Base-by-base conservation (phyloP, 1,140 invertebrate species). In the Hetaerina americana region DNA sequence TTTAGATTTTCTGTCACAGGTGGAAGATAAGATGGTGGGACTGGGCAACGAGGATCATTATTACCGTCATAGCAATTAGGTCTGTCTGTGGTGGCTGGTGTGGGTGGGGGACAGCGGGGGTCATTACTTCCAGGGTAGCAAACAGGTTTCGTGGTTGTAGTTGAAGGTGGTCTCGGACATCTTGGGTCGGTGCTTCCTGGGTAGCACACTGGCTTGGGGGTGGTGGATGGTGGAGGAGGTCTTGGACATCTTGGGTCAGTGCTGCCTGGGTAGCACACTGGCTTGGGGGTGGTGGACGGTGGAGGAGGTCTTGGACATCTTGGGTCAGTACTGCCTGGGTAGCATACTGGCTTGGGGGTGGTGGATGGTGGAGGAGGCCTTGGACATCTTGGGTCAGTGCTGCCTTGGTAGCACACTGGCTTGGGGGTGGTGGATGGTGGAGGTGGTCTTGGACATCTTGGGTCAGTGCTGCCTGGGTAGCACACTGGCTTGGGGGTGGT, bases 291-390 rank as follows among this genome's bases (percentile, higher is more conserved):
- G 6, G 67, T 26, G 5, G 25, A 25, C 70, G 26, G 26, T 70
- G 66, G 71, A 73, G 67, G 27, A 18, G 27, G 67, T 70, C 24
- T 66, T 74, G 77, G 77, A 74, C 81, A 82, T 71, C 78, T 72
- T 22, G 78, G 77, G 69, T 80, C 78, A 5, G 12, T 71, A 15
- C 76, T 76, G 26, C 76, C 76, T 24, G 75, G 75, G 74, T 74
- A 79, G 18, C 77, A 74, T 0, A 74, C 75, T 27, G 74, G 73
- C 26, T 24, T n/a, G 26, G 40, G 27, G 27, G 6, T 69, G 0
- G n/a, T 67, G 71, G 73, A 72, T 68, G 75, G 66, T 25, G 78
- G 73, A 83, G 84, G 18, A 83, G 84, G 68, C 73, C 73, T 72
- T 2, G 77, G 76, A 15, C 67, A 68, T 68, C 67, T 68, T 2